Evolutionary conservation across 2,797 vertebrate genomes (phyloP), one percentile per base, ranked within the genome.

Genomic region (Halcyon smyrnensis): DNA sequence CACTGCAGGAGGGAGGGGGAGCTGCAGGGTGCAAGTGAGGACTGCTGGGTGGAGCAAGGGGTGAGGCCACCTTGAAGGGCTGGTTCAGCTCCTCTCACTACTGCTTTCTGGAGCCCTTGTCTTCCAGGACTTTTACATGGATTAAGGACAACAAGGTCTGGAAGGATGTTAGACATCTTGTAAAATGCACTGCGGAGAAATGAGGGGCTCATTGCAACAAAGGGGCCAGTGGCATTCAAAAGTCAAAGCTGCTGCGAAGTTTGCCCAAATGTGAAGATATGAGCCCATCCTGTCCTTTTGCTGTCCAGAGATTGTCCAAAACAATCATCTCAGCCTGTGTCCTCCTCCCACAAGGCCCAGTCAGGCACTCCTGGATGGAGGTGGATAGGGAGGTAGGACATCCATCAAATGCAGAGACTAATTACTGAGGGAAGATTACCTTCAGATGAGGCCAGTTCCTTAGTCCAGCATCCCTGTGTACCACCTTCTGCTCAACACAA

Each of bases 11-110:
- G 5, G 5, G 7, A 15, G 8, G 20, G 21, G 36, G 20, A 3
- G 13, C 32, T 20, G 5, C 24, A 46, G 30, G 23, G 2, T 19
- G n/a, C 0, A 1, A 79, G 57, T 3, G 5, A 23, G 34, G 16
- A 5, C 11, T 8, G 25, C 9, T 1, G 10, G 30, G 8, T n/a
- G 56, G 6, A 80, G 30, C 0, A 0, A 50, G 7, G 46, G 20
- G 5, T 32, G 63, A 68, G 63, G 32, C 56, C 57, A 23, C 13
- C 50, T 43, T 32, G 41, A 60, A 13, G 39, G 24, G 21, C 18
- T 34, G 21, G 27, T 36, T 69, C 73, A 56, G 78, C 43, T 94
- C 32, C 43, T 57, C 73, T 76, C 11, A 2, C 17, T 0, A 0
- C 76, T 54, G 41, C 37, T 36, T 25, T 46, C 45, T 17, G 41